A percentile compares a stretch with the other conserved stretches of the same genome.
Evolutionary conservation across 2,113 vertebrate species (phyloP).

Genomic region (Oryzias melastigma): DNA sequence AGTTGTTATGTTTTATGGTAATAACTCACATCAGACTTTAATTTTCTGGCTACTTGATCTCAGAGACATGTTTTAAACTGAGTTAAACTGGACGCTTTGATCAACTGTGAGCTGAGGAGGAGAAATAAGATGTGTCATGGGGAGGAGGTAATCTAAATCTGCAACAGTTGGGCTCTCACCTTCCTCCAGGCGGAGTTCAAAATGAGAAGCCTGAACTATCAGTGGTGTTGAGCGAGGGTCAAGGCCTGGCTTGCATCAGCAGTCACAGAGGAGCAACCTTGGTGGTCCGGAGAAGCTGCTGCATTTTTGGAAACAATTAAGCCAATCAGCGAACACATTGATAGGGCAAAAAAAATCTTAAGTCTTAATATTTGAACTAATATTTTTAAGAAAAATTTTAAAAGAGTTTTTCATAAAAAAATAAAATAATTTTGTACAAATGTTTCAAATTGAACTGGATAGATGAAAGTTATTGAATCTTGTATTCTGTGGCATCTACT

Average conservation of each 20-base stretch:
- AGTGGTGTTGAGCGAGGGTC: constrained; percentile 35
- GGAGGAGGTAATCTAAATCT: constrained; percentile 20
- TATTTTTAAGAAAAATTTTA: background rate
- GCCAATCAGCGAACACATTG: background rate
- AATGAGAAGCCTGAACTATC: constrained; percentile 39
- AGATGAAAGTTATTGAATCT: too few relatives aligned
- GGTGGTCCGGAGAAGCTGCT: constrained; percentile 42
- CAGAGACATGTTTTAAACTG: constrained; percentile 17
- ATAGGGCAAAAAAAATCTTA: background rate
- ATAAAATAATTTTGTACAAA: too few relatives aligned
- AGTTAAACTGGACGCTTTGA: constrained; percentile 38
- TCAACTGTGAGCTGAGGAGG: constrained; percentile 27
- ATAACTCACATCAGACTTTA: constrained; percentile 15
- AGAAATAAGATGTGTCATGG: constrained; percentile 34
- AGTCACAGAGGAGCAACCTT: constrained; percentile 23
- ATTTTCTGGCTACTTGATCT: constrained; percentile 16
- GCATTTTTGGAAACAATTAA: constrained; percentile 21
- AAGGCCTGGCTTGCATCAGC: constrained; percentile 60
- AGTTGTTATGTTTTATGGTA: constrained; percentile 6
- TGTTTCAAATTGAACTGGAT: too few relatives aligned
- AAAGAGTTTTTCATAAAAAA: constrained; percentile 1
- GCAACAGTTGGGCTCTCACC: constrained; percentile 30
- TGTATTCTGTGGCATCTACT: too few relatives aligned
- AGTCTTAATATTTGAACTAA: background rate
- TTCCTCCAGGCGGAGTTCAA: constrained; percentile 47